Percentiles rank a stretch among this genome's conserved stretches.
These are phyloP conservation scores for Cataglyphis hispanica DNA, from an alignment of 1,140 invertebrate species.

Conservation along the genomic window DNA sequence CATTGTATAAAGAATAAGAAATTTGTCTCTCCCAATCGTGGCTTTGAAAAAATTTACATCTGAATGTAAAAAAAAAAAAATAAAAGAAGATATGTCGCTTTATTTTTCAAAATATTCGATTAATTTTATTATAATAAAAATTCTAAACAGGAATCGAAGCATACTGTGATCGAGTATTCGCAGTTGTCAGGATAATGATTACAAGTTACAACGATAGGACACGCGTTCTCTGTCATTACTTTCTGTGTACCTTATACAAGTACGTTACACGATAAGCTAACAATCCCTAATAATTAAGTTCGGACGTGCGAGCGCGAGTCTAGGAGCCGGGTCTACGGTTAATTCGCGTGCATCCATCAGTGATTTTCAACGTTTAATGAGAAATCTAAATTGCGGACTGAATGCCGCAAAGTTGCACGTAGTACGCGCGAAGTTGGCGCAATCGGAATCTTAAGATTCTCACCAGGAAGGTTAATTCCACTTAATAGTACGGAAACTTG, in stretches of 20 bases:
- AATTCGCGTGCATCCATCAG: slow-evolving; percentile 60
- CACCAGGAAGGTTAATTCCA: slow-evolving; percentile 59
- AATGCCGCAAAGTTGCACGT: slow-evolving; percentile 54
- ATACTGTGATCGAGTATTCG: not conserved
- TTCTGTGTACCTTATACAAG: slow-evolving; percentile 46
- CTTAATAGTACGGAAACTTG: slow-evolving; percentile 54
- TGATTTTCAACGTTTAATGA: slow-evolving; percentile 61
- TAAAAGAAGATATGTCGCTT: not conserved
- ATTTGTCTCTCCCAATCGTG: not conserved
- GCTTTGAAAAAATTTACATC: slow-evolving; percentile 9
- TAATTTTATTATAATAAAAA: not conserved
- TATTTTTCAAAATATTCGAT: slow-evolving; percentile 10
- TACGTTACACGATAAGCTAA: slow-evolving; percentile 60
- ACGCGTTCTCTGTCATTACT: slow-evolving; percentile 27
- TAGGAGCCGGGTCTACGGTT: slow-evolving; percentile 33
- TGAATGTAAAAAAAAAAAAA: not conserved
- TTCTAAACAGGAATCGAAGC: slow-evolving; percentile 15
- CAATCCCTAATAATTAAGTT: slow-evolving; percentile 62
- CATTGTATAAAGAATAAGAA: not conserved
- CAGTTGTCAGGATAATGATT: slow-evolving; percentile 35
- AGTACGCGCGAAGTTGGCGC: slow-evolving; percentile 48
- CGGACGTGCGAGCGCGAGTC: not conserved
- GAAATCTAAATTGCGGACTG: slow-evolving; percentile 62
- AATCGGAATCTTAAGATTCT: slow-evolving; percentile 64
- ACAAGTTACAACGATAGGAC: slow-evolving; percentile 7